Evolutionary conservation across 2,888 invertebrate species (phyloP).

Genomic region (Chrysina gloriosa): DNA sequence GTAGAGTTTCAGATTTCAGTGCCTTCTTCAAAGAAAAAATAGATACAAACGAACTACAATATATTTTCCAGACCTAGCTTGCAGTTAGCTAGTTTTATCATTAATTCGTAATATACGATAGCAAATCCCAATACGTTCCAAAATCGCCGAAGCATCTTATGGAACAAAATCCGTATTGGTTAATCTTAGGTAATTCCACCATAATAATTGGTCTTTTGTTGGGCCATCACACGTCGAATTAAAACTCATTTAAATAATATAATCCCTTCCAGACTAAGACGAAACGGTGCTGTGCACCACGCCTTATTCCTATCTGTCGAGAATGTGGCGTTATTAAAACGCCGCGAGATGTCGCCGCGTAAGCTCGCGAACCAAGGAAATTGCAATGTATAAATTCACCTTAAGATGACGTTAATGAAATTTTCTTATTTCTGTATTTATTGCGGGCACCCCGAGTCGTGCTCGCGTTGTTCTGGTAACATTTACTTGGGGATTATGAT

Average conservation of each 20-base stretch:
- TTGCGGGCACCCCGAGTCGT: slow-evolving; percentile 57
- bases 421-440: slow-evolving; percentile 67
- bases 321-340: slow-evolving; percentile 60
- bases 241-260: slow-evolving; percentile 64
- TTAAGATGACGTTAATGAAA: slow-evolving; percentile 71
- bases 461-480: slow-evolving; percentile 51
- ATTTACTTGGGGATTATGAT: slow-evolving; percentile 54
- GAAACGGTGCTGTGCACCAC: slow-evolving; percentile 1
- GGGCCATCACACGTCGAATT: slow-evolving; percentile 59
- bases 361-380: slow-evolving; percentile 65
- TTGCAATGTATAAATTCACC: slow-evolving; percentile 69
- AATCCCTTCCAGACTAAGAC: slow-evolving; percentile 52
- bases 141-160: no score
- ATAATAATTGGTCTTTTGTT: slow-evolving; percentile 61
- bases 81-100: no score
- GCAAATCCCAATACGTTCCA: no score
- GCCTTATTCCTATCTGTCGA: slow-evolving; percentile 26
- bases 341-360: slow-evolving; percentile 59
- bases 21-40: no score
- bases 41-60: no score
- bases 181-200: slow-evolving; percentile 52
- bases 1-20: no score
- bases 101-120: no score
- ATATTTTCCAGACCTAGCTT: no score
- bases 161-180: slow-evolving; percentile 34